Evolutionary conservation across 2,888 invertebrate genomes (phyloP), one percentile per base, ranked within the genome.

Genomic region (Tachystola acroxantha): DNA sequence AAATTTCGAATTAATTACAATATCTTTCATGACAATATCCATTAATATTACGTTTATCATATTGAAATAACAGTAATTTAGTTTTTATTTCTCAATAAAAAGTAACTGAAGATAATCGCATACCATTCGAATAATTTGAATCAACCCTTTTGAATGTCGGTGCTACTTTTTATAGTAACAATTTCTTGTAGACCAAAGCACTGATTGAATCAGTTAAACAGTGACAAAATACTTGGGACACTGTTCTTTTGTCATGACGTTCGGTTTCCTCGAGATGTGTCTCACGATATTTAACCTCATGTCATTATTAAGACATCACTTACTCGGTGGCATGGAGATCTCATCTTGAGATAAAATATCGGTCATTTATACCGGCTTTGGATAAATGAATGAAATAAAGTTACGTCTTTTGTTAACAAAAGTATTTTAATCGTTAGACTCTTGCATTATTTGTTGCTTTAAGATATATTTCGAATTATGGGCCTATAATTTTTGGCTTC

Each of bases 261-360:
- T 64, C 67, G 64, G 65, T 63, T 71, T 66, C 57, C 54, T 57
- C 59, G 58, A 78, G 82, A 85, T 85, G 66, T 66, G 60, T 75
- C 77, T 69, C 72, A 69, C 73, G 84, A 85, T 80, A 81, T 81
- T 71, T 69, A 73, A 71, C 70, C 73, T 76, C 71, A 53, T 71
- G 80, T 82, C 79, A 82, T 81, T 84, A 84, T 85, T 80, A 82
- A 84, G 84, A 85, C 82, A 77, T 85, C 82, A 80, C 80, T 77
- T 84, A 75, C 79, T 73, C 82, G 80, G 82, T 85, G 84, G 85
- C 80, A 74, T 61, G 46, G 58, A 76, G 84, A 82, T 82, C 60
- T 52, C 52, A 45, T 42, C 59, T 45, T 46, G 46, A 53, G 84
- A 85, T 84, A 74, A 78, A 53, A 69, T 63, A 68, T 71, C 64